Conservation (phyloP, 2,113 vertebrate species). For the Grallaria varia region DNA sequence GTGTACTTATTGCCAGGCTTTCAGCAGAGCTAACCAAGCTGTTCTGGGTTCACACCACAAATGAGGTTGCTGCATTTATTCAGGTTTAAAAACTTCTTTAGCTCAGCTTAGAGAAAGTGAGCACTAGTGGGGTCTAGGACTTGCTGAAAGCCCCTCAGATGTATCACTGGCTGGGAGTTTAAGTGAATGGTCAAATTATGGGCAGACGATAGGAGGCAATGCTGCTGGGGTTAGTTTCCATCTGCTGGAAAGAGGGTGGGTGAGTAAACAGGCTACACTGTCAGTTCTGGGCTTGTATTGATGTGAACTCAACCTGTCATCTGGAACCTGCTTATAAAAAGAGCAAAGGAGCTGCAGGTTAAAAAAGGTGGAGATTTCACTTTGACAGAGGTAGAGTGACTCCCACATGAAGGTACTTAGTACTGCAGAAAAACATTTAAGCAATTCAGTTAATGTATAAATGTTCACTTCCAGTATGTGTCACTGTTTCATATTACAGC, state of each 20-base stretch:
- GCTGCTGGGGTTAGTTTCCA: not conserved
- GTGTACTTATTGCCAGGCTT: not conserved
- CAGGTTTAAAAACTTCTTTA: not conserved
- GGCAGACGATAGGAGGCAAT: not conserved
- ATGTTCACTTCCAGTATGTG: not conserved
- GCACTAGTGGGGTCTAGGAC: not conserved
- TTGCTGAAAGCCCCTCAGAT: not conserved
- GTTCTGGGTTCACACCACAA: rapidly evolving
- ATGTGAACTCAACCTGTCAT: not conserved
- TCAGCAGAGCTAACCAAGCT: not conserved
- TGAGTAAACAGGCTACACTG: not conserved
- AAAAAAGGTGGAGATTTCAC: not conserved
- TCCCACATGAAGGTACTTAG: not conserved
- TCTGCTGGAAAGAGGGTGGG: not conserved
- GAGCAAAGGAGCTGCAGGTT: not conserved
- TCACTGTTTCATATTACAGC: not conserved
- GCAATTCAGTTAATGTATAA: not conserved
- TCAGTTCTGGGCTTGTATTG: not conserved
- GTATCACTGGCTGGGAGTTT: not conserved
- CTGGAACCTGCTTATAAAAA: not conserved
- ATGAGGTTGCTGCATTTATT: not conserved
- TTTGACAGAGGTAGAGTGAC: not conserved
- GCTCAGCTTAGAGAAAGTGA: not conserved
- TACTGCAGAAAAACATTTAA: not conserved
- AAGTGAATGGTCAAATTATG: not conserved